phyloP scores from a whole-genome alignment of 2,888 invertebrate species.

The Caenorhabditis drosophilae region DNA sequence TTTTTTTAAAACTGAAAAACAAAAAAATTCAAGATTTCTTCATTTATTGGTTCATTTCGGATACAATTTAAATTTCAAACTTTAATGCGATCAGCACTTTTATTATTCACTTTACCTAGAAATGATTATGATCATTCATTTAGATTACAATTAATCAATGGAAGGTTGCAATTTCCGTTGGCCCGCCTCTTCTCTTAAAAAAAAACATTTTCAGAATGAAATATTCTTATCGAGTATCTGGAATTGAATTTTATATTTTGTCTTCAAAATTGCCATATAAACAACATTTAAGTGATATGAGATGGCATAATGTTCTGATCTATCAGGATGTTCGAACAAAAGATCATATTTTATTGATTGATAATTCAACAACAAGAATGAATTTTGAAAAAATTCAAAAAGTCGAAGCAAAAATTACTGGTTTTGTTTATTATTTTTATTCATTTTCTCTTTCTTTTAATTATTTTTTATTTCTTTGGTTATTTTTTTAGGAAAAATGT shows the following conservation, averaged over 20 bases:
- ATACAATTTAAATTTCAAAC: conserved; percentile 65
- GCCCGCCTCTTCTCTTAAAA: background rate
- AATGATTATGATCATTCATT: conserved; percentile 39
- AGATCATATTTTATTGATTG: conserved; percentile 51
- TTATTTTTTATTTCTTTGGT: background rate
- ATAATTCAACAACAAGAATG: conserved; percentile 49
- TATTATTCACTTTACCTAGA: conserved; percentile 44
- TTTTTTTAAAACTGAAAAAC: no score
- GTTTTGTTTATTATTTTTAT: no score
- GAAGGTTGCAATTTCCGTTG: conserved; percentile 29
- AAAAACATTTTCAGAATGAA: conserved; percentile 37
- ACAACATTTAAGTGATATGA: conserved; percentile 56
- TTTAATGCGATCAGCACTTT: conserved; percentile 46
- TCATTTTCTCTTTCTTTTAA: no score
- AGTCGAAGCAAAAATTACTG: conserved; percentile 18
- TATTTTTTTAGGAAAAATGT: conserved; percentile 28
- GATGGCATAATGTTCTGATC: conserved; percentile 56
- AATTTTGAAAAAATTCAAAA: conserved; percentile 20
- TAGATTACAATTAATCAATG: conserved; percentile 44
- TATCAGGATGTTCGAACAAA: conserved; percentile 48
- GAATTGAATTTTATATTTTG: conserved; percentile 37
- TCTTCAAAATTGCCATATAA: conserved; percentile 43
- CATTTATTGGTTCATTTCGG: conserved; percentile 49
- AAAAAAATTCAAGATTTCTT: conserved; percentile 42
- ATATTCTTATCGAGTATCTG: conserved; percentile 43